Evolutionary conservation across 1,140 invertebrate species (phyloP).

Genomic region (Drosophila lacertosa): DNA sequence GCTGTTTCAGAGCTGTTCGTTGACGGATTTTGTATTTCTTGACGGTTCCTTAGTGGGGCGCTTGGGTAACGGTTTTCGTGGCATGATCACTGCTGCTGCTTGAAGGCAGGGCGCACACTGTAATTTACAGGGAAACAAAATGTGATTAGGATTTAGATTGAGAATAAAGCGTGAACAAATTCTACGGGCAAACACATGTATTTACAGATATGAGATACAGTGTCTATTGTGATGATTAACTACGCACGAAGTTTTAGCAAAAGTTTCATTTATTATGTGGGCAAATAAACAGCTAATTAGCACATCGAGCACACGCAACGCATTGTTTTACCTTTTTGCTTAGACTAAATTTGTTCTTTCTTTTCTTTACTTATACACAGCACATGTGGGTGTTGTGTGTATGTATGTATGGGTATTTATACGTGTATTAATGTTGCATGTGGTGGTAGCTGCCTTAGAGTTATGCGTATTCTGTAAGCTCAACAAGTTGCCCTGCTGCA

Average conservation of each 20-base stretch:
- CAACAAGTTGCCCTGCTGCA: constrained; percentile 48
- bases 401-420: constrained; percentile 12
- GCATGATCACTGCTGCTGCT: constrained; percentile 58
- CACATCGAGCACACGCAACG: constrained; percentile 24
- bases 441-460: constrained; percentile 31
- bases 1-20: constrained; percentile 14
- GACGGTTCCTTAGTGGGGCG: constrained; percentile 13
- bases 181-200: constrained; percentile 8
- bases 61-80: constrained; percentile 33
- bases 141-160: constrained; percentile 1
- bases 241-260: constrained; percentile 1
- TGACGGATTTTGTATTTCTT: constrained; percentile 13
- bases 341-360: constrained; percentile 16
- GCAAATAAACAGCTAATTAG: constrained; percentile 34
- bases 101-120: constrained; percentile 72
- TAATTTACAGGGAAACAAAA: constrained; percentile 27
- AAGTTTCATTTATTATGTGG: constrained; percentile 5
- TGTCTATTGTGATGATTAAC: constrained; percentile 4
- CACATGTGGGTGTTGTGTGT: background rate
- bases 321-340: constrained; percentile 35
- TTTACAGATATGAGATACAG: constrained; percentile 2
- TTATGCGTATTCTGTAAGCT: constrained; percentile 24
- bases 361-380: background rate
- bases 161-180: too few relatives aligned
- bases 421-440: constrained; percentile 5